Evolutionary conservation across 2,888 invertebrate species (phyloP).

Genomic region (Polydrusus pterygomalis): DNA sequence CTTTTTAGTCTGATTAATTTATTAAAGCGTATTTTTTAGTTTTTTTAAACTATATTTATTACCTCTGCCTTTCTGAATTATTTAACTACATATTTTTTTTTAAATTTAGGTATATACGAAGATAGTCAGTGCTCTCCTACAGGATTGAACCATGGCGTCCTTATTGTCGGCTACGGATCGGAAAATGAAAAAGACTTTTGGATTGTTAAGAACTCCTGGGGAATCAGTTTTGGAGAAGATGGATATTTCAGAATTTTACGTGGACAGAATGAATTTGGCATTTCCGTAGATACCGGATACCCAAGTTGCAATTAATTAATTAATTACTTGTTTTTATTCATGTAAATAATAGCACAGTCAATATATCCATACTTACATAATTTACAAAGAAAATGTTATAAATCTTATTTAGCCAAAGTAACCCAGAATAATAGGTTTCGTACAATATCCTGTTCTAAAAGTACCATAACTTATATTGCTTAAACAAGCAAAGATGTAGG

Average conservation of each 20-base stretch:
- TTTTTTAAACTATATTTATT: no score
- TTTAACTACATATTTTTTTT: not conserved
- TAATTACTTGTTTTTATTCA: no score
- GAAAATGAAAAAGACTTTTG: constrained; percentile 38
- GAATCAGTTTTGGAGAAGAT: constrained; percentile 37
- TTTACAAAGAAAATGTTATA: no score
- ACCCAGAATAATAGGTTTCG: no score
- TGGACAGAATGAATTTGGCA: constrained; percentile 14
- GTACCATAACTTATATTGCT: no score
- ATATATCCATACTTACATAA: no score
- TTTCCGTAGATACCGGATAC: not conserved
- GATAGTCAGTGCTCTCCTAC: not conserved
- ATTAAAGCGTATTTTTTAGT: no score
- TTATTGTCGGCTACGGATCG: constrained; percentile 44
- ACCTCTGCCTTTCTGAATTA: not conserved
- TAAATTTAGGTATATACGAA: not conserved
- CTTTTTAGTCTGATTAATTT: no score
- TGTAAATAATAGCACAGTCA: no score
- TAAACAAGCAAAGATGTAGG: no score
- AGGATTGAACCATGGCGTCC: constrained; percentile 14
- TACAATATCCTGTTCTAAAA: no score
- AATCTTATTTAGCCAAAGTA: no score
- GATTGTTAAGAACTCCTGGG: constrained; percentile 48
- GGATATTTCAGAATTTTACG: constrained; percentile 41
- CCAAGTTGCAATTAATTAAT: not conserved